Base-by-base conservation (phyloP, 2,888 invertebrate species). In the Steromphala cineraria region DNA sequence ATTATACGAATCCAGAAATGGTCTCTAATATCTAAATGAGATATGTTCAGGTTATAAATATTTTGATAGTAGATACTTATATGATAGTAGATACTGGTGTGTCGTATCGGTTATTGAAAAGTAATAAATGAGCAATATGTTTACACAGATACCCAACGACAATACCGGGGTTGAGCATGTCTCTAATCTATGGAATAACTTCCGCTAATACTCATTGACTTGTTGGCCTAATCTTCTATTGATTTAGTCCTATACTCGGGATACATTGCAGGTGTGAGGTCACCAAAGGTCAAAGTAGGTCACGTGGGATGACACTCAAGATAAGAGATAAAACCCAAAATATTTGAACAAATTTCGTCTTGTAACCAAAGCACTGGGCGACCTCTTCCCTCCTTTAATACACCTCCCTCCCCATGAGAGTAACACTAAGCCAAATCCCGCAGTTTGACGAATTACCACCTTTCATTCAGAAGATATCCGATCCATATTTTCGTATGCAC, bases 301-400 rank as follows among this genome's bases (percentile, higher is more conserved):
- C 71, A 71, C 71, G 71, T 71, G 71, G 71, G 71, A 71, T 40
- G 71, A 71, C 71, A 71, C 71, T 71, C 71, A 13, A 71, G 71
- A 71, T 71, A 71, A 31, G 71, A 71, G 71, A 71, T 71, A 71
- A 71, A 31, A 71, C 71, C 19, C n/a, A 40, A 71, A 71, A 40
- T 71, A 71, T 71, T 71, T 71, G 40, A 71, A 71, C 71, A 71
- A 71, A 31, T 40, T 71, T 28, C 71, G 31, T 0, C 40, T 36
- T 40, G 28, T 10, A 31, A 36, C 24, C 17, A 71, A 40, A 4
- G 71, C 71, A 71, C 71, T 19, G 17, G 36, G 71, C 31, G 71
- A 71, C 71, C 71, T 56, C 10, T 56, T 19, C 13, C 7, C 19
- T n/a, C 19, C 19, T 13, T n/a, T 56, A 56, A 56, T 56, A 21